A percentile compares a stretch with the other conserved stretches of the same genome.
These are phyloP conservation scores for Tanaodytes sp. DNA, from an alignment of 2,888 invertebrate species.

Conservation along the genomic window DNA sequence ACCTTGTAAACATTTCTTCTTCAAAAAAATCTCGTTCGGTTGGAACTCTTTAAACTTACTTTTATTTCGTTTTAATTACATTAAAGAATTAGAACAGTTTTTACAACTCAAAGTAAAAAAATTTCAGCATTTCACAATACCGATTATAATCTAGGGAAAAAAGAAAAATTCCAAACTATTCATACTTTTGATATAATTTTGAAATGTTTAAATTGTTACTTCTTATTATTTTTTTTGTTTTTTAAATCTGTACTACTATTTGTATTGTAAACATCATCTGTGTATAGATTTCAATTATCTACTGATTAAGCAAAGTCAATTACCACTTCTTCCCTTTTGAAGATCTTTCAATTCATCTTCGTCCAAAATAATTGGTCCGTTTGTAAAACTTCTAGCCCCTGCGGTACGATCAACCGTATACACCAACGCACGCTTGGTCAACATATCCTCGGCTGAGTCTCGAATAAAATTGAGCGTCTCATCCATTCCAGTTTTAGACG, in stretches of 20 bases:
- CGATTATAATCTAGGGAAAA: too few relatives aligned
- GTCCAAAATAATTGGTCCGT: slow-evolving; percentile 64
- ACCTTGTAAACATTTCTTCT: slow-evolving; percentile 1
- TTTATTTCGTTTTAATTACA: slow-evolving; percentile 17
- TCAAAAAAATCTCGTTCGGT: not conserved
- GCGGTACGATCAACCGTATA: slow-evolving; percentile 65
- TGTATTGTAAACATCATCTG: too few relatives aligned
- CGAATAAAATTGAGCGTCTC: slow-evolving; percentile 66
- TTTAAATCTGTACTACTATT: too few relatives aligned
- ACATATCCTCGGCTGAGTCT: slow-evolving; percentile 65
- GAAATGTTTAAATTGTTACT: too few relatives aligned
- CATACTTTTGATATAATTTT: too few relatives aligned
- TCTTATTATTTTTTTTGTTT: too few relatives aligned
- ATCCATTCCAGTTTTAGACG: slow-evolving; percentile 58
- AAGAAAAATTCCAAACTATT: too few relatives aligned
- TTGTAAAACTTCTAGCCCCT: slow-evolving; percentile 59
- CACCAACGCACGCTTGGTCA: slow-evolving; percentile 68
- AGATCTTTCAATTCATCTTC: slow-evolving; percentile 65
- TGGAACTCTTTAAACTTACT: slow-evolving; percentile 6
- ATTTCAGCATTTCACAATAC: too few relatives aligned
- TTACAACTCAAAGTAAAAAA: too few relatives aligned
- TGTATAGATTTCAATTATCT: too few relatives aligned
- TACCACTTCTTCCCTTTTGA: slow-evolving; percentile 56
- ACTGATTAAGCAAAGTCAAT: too few relatives aligned
- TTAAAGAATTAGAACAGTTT: slow-evolving; percentile 12